Base-by-base conservation (phyloP, 2,113 vertebrate species). In the Sterna hirundo region DNA sequence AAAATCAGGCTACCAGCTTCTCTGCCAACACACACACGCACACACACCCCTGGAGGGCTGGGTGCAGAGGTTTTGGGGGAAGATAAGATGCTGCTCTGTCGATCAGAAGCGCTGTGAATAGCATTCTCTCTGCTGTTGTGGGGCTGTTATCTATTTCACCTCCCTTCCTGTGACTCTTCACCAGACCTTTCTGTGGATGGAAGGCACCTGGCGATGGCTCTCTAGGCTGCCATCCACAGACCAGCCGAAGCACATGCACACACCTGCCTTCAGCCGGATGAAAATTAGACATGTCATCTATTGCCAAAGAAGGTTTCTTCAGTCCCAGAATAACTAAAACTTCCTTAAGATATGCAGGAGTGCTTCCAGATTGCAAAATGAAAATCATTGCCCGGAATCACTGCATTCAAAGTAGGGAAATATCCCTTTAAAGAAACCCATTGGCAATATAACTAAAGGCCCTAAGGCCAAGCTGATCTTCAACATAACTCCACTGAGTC, bases 181-280 rank as follows among this genome's bases (percentile, higher is more conserved):
- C 19, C 6, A 77, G 54, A 38, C 23, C 51, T 47, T 62, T 47
- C 54, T 17, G 42, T 0, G 0, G 64, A 64, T 19, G 38, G 49
- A 66, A 89, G 89, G 84, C 54, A 64, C n/a, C 62, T 91, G 79
- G 83, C 14, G 9, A 4, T 18, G 81, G 20, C 58, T 89, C 87
- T 86, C 81, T 34, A 95, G 95, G 34, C 76, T 97, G 89, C 93
- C 94, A 96, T 95, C 91, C 90, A 68, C 91, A 96, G 94, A 94
- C 36, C 77, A 66, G 88, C 64, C 3, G 1, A 7, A 62, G 93
- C 78, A 93, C 77, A 51, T 23, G 90, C 95, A 96, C 86, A 79
- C 86, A 86, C 86, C 86, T 92, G 77, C 76, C 54, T 76, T 25
- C 90, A 26, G 76, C 46, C 3, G 1, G 61, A 49, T 76, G 60